Percentiles rank a stretch among this genome's conserved stretches.
phyloP scores from a whole-genome alignment of 2,797 vertebrate genomes.

The Morus bassanus region DNA sequence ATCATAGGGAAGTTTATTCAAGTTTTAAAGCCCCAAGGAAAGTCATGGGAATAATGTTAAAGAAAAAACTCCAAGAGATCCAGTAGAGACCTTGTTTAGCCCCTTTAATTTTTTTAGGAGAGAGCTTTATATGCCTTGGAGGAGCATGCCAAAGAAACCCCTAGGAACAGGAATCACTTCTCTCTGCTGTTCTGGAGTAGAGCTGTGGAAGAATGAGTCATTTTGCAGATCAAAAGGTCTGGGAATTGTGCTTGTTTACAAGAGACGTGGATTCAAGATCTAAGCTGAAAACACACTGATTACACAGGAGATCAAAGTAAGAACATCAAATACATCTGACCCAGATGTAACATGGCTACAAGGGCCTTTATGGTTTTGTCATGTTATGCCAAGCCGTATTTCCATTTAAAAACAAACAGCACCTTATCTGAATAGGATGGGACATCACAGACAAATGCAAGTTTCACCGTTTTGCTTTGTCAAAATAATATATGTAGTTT shows the following conservation, averaged over 20 bases:
- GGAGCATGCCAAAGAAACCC: not conserved
- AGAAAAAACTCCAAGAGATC: not conserved
- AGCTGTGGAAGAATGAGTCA: slow-evolving; percentile 57
- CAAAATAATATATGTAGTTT: slow-evolving; percentile 3
- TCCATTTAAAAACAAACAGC: slow-evolving; percentile 62
- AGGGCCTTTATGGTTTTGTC: slow-evolving; percentile 36
- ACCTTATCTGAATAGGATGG: slow-evolving; percentile 40
- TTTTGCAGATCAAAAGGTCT: slow-evolving; percentile 79
- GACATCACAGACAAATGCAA: slow-evolving; percentile 28
- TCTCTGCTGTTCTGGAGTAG: slow-evolving; percentile 3
- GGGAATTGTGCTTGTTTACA: slow-evolving; percentile 72
- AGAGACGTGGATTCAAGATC: slow-evolving; percentile 72
- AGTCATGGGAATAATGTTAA: not conserved
- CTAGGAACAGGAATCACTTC: slow-evolving; percentile 5
- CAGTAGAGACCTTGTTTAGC: not conserved
- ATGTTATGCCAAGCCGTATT: slow-evolving; percentile 57
- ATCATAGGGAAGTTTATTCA: not conserved
- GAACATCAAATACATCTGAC: slow-evolving; percentile 75
- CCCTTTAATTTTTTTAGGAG: not conserved
- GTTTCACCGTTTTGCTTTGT: not conserved
- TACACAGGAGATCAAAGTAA: slow-evolving; percentile 80
- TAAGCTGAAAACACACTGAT: slow-evolving; percentile 70
- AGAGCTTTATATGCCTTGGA: not conserved
- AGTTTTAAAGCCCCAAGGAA: not conserved
- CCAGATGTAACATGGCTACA: slow-evolving; percentile 64